Conservation (phyloP, 2,797 vertebrate genomes). For the Anomalospiza imberbis region DNA sequence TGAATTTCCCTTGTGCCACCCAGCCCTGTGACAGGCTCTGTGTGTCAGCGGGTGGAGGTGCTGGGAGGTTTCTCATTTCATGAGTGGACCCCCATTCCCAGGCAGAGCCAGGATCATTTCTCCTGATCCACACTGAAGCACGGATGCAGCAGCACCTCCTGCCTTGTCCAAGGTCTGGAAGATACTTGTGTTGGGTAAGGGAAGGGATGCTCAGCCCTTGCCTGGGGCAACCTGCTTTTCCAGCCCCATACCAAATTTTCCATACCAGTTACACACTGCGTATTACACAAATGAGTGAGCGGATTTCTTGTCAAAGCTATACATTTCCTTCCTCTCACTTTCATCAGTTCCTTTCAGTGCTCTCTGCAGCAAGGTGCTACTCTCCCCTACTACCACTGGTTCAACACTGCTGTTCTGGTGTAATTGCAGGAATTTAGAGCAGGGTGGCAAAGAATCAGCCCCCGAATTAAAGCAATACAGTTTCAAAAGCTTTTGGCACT, state of each 20-base stretch:
- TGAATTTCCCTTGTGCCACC: neutral
- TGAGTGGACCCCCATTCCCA: neutral
- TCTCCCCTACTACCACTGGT: neutral
- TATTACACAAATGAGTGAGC: neutral
- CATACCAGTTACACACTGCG: rapidly evolving
- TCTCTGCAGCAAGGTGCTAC: neutral
- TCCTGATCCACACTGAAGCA: neutral
- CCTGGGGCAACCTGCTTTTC: neutral
- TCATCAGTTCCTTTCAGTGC: neutral
- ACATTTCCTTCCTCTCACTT: neutral
- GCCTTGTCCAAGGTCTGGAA: neutral
- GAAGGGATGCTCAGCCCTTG: neutral
- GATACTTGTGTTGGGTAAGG: neutral
- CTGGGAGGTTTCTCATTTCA: neutral
- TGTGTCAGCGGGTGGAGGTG: neutral
- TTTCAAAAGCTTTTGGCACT: neutral
- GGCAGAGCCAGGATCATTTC: neutral
- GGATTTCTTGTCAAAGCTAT: neutral
- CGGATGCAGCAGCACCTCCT: neutral
- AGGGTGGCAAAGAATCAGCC: neutral
- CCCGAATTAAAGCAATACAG: neutral
- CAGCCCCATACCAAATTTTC: neutral
- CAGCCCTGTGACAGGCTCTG: neutral
- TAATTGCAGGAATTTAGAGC: neutral
- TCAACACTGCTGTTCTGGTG: neutral